Conservation (phyloP, 2,113 vertebrate species). For the Candoia aspera region DNA sequence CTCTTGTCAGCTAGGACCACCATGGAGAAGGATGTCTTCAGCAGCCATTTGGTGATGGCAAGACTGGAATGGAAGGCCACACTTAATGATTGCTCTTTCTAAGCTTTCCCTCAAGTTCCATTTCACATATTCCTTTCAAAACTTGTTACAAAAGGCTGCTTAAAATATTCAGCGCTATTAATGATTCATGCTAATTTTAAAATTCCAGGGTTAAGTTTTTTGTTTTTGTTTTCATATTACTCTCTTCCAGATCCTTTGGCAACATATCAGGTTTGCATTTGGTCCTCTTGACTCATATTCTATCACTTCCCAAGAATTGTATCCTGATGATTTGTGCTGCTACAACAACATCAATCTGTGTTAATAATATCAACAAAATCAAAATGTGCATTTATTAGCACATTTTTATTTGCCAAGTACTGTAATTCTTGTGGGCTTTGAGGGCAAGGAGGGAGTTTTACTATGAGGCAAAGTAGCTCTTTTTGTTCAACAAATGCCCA, state of each 20-base stretch:
- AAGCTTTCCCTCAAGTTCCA: not conserved
- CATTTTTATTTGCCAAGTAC: constrained; percentile 4
- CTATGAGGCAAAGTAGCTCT: not conserved
- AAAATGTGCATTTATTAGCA: constrained; percentile 33
- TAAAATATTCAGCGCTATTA: not conserved
- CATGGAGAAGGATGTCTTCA: not conserved
- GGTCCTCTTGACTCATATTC: not conserved
- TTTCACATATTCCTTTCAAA: not conserved
- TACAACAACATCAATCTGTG: not conserved
- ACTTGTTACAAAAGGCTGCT: not conserved
- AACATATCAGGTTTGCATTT: not conserved
- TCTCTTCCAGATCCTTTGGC: not conserved
- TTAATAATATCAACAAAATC: constrained; percentile 28
- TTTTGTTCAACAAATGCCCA: not conserved
- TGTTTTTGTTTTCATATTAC: not conserved
- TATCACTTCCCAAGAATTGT: not conserved
- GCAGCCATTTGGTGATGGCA: not conserved
- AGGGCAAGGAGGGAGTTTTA: not conserved
- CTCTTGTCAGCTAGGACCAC: not conserved
- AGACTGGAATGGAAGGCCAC: not conserved
- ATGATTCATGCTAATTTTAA: not conserved
- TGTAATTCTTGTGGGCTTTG: not conserved
- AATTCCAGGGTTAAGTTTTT: not conserved
- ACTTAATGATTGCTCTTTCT: not conserved
- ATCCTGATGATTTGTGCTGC: not conserved